Conservation (phyloP, 2,797 vertebrate genomes). For the Perodicticus potto region DNA sequence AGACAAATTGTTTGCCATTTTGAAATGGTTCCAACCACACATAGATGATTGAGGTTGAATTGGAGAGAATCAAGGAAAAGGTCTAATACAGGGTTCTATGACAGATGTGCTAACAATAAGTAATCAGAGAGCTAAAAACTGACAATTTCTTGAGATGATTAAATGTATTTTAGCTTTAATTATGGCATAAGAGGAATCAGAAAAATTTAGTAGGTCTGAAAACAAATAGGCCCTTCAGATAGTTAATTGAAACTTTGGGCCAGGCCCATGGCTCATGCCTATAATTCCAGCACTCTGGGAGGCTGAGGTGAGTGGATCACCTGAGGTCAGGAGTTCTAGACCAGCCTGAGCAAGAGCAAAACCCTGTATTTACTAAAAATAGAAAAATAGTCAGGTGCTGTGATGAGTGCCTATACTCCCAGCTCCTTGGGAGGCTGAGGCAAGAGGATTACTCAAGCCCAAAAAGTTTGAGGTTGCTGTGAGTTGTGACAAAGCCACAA, state of each 20-base stretch:
- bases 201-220: background rate
- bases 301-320: no score
- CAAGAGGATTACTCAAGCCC: no score
- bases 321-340: no score
- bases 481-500: no score
- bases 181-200: background rate
- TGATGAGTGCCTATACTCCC: no score
- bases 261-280: no score
- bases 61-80: background rate
- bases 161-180: background rate
- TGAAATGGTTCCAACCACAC: background rate
- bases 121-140: background rate
- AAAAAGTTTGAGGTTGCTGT: no score
- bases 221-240: background rate
- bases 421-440: no score
- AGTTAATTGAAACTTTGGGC: background rate
- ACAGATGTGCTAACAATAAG: background rate
- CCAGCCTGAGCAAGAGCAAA: no score
- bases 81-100: background rate
- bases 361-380: no score
- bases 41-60: rapidly evolving
- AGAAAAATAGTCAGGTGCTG: no score
- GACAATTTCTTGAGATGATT: background rate
- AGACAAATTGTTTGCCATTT: background rate
- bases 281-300: no score